Conservation (phyloP, 2,888 invertebrate species). For the Ferrisia virgata region DNA sequence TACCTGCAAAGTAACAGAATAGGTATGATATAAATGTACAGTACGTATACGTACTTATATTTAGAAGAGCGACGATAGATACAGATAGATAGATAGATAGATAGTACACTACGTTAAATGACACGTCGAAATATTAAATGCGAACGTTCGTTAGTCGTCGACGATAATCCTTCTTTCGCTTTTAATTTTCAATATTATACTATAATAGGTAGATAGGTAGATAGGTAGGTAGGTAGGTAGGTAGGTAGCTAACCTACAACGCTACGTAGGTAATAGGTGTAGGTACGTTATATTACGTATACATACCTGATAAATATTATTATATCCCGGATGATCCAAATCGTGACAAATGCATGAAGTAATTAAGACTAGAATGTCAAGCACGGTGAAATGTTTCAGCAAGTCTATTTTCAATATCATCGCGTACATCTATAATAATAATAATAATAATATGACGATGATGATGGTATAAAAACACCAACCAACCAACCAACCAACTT, state of each 20-base stretch:
- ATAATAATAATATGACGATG: background rate
- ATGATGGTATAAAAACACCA: background rate
- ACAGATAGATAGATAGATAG: no score
- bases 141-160: background rate
- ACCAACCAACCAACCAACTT: background rate
- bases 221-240: no score
- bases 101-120: no score
- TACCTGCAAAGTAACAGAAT: conserved; percentile 59
- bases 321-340: conserved; percentile 73
- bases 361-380: conserved; percentile 72
- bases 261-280: no score
- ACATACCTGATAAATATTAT: conserved; percentile 67
- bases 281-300: background rate
- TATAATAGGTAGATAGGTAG: no score
- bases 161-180: no score
- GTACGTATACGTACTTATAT: background rate
- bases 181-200: no score
- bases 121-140: background rate
- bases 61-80: background rate
- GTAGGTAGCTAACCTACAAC: no score
- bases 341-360: conserved; percentile 80
- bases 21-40: background rate
- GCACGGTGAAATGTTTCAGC: conserved; percentile 65
- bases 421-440: conserved; percentile 74
- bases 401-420: conserved; percentile 72